phyloP scores from a whole-genome alignment of 2,888 invertebrate species.

The Lycophotia porphyrea region DNA sequence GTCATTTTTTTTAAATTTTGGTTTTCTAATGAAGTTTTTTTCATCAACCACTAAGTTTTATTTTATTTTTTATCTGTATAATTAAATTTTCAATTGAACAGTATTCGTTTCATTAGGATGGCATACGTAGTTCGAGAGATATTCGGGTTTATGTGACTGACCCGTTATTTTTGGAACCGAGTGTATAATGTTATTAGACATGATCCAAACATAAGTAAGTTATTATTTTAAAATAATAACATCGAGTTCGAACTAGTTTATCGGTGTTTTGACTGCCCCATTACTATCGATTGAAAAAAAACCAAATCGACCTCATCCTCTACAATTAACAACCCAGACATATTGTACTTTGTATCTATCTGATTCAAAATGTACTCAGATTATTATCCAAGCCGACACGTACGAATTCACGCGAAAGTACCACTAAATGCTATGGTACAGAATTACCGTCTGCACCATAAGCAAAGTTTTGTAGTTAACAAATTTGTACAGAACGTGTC shows the following conservation, averaged over 20 bases:
- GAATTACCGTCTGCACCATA: slow-evolving; percentile 31
- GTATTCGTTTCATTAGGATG: no score
- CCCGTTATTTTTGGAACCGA: no score
- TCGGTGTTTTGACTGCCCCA: background rate
- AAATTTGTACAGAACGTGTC: slow-evolving; percentile 39
- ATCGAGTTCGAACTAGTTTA: background rate
- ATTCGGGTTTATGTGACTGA: no score
- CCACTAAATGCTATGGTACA: slow-evolving; percentile 19
- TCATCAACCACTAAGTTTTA: no score
- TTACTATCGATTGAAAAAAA: background rate
- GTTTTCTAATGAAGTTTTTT: no score
- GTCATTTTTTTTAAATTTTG: no score
- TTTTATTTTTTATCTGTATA: no score
- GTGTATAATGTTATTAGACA: background rate
- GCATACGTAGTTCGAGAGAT: no score
- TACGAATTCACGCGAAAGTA: slow-evolving; percentile 19
- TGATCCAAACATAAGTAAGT: background rate
- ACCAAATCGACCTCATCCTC: background rate
- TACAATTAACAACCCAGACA: background rate
- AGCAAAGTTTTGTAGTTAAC: slow-evolving; percentile 38
- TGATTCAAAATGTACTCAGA: slow-evolving; percentile 9
- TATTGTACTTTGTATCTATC: background rate
- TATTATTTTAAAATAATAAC: background rate
- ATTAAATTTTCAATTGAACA: no score
- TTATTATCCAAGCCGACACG: slow-evolving; percentile 6